Base-by-base conservation (phyloP, 1,140 invertebrate genomes). In the Drosophila subobscura region DNA sequence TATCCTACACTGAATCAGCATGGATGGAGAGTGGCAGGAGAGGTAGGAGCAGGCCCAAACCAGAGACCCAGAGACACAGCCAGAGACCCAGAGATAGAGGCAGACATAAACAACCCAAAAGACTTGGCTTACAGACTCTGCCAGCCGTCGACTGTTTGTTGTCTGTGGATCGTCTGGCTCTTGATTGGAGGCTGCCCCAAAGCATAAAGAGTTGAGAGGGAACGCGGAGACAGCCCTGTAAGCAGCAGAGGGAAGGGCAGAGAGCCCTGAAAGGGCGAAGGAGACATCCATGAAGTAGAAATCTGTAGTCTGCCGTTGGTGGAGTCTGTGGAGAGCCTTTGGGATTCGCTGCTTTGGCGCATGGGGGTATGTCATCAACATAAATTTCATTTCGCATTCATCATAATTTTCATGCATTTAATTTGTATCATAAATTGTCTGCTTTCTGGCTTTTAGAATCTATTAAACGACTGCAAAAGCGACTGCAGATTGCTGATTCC, bases 341-440 rank as follows among this genome's bases (percentile, higher is more conserved):
- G 22, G 22, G 27, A 20, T 16, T 4, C 27, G 7, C 23, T 12
- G 23, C 25, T 23, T 41, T 42, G 65, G 65, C 63, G 63, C 42
- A 40, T 51, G 61, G 57, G 40, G 83, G 61, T 66, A 86, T 86
- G 83, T 88, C 83, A 88, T 88, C 83, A 88, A 72, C 84, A 88
- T 88, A 88, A 88, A 88, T 88, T 88, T 88, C 73, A 72, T 64
- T 75, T 79, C 78, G 72, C 83, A 88, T 88, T 88, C 84, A 88
- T 88, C 83, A 88, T 83, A 88, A 88, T 88, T 88, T 88, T 55
- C 79, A 79, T 83, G 75, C 78, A 88, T 88, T 88, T 89, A 88
- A 83, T 88, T 88, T 83, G 79, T 79, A 70, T 63, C 72, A 83
- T 86, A 86, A 88, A 88, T 88, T 86, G 81, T 65, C 61, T 74